phyloP scores from a whole-genome alignment of 2,888 invertebrate genomes.

The Clepsis dumicolana region DNA sequence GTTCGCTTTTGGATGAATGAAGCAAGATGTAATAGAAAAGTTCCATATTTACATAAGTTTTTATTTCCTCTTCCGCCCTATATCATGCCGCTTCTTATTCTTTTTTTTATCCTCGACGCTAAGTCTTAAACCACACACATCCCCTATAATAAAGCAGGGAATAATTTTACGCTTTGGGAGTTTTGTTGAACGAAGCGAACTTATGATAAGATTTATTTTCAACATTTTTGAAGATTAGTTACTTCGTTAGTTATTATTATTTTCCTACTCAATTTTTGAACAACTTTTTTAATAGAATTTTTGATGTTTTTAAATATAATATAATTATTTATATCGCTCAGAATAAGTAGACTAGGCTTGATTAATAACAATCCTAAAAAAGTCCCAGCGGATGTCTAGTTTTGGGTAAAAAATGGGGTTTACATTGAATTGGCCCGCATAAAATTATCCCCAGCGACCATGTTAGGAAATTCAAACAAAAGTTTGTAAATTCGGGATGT shows the following conservation, averaged over 20 bases:
- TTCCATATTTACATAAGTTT: too few relatives aligned
- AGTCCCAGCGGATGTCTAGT: background rate
- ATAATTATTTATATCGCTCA: too few relatives aligned
- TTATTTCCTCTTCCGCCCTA: too few relatives aligned
- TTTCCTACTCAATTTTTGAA: too few relatives aligned
- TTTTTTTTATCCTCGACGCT: too few relatives aligned
- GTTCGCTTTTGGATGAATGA: too few relatives aligned
- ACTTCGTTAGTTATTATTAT: too few relatives aligned
- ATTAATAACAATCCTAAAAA: background rate
- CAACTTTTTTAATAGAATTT: too few relatives aligned
- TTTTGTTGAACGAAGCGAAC: background rate
- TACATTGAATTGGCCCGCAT: background rate
- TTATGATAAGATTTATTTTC: too few relatives aligned
- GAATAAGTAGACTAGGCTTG: background rate
- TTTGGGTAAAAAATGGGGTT: background rate
- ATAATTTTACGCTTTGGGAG: background rate
- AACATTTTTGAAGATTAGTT: too few relatives aligned
- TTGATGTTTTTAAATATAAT: too few relatives aligned
- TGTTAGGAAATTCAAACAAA: background rate
- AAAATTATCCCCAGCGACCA: background rate
- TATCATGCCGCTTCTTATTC: background rate
- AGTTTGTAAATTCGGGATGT: background rate
- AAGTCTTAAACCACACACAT: background rate
- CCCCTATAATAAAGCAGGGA: background rate
- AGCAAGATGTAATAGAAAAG: too few relatives aligned